Percentiles rank a stretch among this genome's conserved stretches.
Conservation (phyloP, 2,888 invertebrate genomes). For the Ryuthela nishihirai region DNA sequence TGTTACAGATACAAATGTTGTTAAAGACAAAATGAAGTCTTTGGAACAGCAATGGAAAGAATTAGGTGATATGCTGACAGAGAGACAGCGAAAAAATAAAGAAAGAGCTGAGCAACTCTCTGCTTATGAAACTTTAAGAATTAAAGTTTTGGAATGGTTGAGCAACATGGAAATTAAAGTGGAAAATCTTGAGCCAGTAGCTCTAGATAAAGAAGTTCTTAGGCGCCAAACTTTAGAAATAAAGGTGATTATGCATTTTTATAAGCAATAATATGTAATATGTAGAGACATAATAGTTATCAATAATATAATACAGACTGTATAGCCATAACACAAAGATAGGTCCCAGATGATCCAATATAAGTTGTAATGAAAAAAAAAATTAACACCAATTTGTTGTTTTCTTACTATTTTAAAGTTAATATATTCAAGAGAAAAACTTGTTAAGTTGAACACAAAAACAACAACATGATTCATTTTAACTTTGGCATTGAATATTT, state of each 20-base stretch:
- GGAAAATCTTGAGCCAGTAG: conserved; percentile 73
- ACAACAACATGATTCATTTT: too few relatives aligned
- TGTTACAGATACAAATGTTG: conserved; percentile 76
- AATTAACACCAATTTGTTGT: too few relatives aligned
- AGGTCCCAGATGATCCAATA: too few relatives aligned
- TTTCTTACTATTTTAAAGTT: too few relatives aligned
- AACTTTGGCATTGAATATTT: too few relatives aligned
- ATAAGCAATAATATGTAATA: too few relatives aligned
- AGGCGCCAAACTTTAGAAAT: conserved; percentile 66
- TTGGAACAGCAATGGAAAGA: conserved; percentile 88
- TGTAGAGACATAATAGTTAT: too few relatives aligned
- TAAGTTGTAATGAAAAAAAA: too few relatives aligned
- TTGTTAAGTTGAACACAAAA: too few relatives aligned
- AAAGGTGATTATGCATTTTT: conserved; percentile 46
- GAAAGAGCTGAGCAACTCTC: conserved; percentile 78
- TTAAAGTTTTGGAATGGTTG: conserved; percentile 81
- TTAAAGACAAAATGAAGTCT: conserved; percentile 71
- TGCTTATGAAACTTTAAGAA: conserved; percentile 78
- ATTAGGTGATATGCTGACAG: conserved; percentile 73
- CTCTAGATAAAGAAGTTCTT: conserved; percentile 78
- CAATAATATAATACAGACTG: too few relatives aligned
- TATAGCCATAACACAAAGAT: too few relatives aligned
- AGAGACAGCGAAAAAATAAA: conserved; percentile 76
- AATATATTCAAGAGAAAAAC: too few relatives aligned
- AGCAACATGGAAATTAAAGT: conserved; percentile 72